phyloP scores from a whole-genome alignment of 2,113 vertebrate species.

The Bambusicola thoracicus region DNA sequence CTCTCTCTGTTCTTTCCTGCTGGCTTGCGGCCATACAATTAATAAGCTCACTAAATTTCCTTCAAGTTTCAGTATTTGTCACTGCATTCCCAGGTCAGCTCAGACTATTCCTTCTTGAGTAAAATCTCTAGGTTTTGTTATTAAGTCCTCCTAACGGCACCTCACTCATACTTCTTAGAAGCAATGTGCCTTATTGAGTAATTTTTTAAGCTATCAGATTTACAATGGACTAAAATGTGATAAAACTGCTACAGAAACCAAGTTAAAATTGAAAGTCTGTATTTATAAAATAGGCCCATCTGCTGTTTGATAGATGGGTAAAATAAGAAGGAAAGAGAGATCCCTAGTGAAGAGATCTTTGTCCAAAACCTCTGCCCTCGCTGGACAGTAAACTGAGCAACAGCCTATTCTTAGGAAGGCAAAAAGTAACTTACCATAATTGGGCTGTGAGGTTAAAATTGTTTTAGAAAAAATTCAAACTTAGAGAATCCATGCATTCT shows the following conservation, averaged over 20 bases:
- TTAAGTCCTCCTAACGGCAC: background rate
- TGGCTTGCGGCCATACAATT: background rate
- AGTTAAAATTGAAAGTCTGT: background rate
- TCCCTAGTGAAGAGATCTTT: background rate
- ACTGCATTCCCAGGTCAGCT: background rate
- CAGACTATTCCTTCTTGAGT: background rate
- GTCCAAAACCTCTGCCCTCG: background rate
- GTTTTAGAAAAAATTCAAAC: background rate
- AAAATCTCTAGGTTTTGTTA: background rate
- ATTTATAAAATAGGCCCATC: background rate
- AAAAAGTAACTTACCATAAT: background rate
- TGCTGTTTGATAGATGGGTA: background rate
- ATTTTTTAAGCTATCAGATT: background rate
- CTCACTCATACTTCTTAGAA: conserved; percentile 16
- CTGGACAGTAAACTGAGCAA: background rate
- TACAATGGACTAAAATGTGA: background rate
- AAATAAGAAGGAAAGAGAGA: background rate
- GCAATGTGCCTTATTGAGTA: background rate
- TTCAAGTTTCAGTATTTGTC: background rate
- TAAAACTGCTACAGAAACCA: background rate
- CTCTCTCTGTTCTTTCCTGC: background rate
- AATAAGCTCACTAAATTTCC: background rate
- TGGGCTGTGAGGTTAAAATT: background rate
- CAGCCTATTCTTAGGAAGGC: background rate
- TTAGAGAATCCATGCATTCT: background rate